A percentile compares a stretch with the other conserved stretches of the same genome.
These are phyloP conservation scores for Enteromius afrohamiltoni DNA, from an alignment of 2,797 vertebrate species.

Conservation along the genomic window DNA sequence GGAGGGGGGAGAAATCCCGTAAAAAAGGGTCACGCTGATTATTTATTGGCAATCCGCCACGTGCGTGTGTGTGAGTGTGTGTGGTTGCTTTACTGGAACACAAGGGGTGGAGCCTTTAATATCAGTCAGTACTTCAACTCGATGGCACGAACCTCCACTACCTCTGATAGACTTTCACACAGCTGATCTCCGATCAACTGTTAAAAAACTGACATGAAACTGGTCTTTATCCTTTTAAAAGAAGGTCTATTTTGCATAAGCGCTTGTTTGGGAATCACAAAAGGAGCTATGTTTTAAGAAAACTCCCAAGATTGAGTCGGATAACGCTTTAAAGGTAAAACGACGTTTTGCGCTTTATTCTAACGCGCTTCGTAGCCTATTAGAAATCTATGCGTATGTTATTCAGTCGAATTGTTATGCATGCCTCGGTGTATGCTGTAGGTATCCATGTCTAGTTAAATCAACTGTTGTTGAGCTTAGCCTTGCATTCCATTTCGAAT, in stretches of 20 bases:
- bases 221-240: constrained; percentile 27
- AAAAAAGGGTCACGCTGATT: constrained; percentile 79
- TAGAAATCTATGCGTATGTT: neutral
- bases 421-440: neutral
- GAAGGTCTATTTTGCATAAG: constrained; percentile 20
- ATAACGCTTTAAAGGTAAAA: constrained; percentile 62
- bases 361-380: neutral
- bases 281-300: constrained; percentile 49
- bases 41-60: constrained; percentile 79
- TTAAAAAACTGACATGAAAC: constrained; percentile 51
- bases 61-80: constrained; percentile 57
- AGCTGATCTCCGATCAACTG: constrained; percentile 49
- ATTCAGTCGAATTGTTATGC: neutral
- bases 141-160: constrained; percentile 62
- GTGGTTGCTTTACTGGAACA: constrained; percentile 76
- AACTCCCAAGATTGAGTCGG: constrained; percentile 55
- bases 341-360: constrained; percentile 18
- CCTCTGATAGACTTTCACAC: constrained; percentile 55
- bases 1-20: constrained; percentile 82
- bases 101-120: constrained; percentile 77
- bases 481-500: too few species aligned
- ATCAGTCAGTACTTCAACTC: constrained; percentile 69
- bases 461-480: neutral
- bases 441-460: neutral
- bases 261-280: constrained; percentile 26